Evolutionary conservation across 2,113 vertebrate species (phyloP), one percentile per base, ranked within the genome.

Genomic region (Ovibos moschatus): DNA sequence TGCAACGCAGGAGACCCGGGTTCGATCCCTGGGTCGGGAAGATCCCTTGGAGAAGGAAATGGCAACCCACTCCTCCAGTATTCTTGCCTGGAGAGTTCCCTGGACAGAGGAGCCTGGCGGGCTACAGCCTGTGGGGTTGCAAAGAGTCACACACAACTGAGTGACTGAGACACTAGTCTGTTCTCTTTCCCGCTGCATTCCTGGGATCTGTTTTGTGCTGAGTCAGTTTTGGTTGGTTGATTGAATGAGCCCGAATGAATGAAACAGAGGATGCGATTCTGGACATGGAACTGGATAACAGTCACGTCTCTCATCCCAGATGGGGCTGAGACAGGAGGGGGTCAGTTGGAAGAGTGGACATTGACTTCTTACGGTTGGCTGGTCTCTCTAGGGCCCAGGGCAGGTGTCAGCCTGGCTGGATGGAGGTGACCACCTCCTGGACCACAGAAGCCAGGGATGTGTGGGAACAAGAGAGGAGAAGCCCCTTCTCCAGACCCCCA

Each of bases 211-310:
- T 21, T 21, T 36, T 16, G 16, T 45, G 15, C 27, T 55, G 36
- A 64, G 45, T 45, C 28, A 58, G 0, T 14, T 36, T 3, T 10
- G 3, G 15, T 40, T 7, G 50, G 6, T 51, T n/a, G 91, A 28
- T 3, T n/a, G 81, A 53, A 33, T 57, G 43, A 92, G 16, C 19
- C 33, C 6, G 8, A 45, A 23, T 13, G 17, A 45, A 25, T 30
- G 40, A 55, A 36, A 23, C 43, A 8, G 0, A 2, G 14, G 21
- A 43, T 12, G 8, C 7, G 0, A 16, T 62, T 58, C 74, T 27
- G 45, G 23, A 62, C 7, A 0, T 23, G 1, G 33, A 55, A 7
- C 6, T 0, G 57, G 47, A 51, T 43, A 10, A 11, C 47, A n/a
- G 1, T 51, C 11, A 14, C 13, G 10, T 9, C 23, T 23, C 23